Evolutionary conservation across 2,797 vertebrate genomes (phyloP), one percentile per base, ranked within the genome.

Genomic region (Oreonectes daqikongensis): DNA sequence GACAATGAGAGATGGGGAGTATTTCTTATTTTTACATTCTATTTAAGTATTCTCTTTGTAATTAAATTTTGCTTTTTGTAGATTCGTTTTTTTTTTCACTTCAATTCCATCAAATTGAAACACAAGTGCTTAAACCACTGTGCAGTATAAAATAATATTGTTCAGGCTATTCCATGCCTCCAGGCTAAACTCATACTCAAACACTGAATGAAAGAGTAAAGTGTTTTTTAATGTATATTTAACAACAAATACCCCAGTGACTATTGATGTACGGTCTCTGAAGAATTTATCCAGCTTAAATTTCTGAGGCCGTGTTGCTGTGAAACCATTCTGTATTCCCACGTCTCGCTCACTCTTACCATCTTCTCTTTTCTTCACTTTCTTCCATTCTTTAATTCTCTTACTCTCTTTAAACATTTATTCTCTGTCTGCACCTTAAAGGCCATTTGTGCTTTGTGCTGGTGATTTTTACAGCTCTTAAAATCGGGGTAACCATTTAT

Each of bases 191-290:
- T 94, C 92, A 93, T 90, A 90, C 91, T 91, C 92, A 90, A 93
- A 89, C 93, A 93, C 88, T 92, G 93, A 97, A 97, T 97, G 95
- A 96, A 98, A 98, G 95, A 94, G 91, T 93, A 94, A 95, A 96
- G 96, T 96, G 94, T 95, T 97, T 98, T 42, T 96, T 97, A 96
- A 98, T 98, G 96, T 97, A 98, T 98, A 97, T 98, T 97, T 99
- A 96, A 98, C 95, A 96, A 94, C 94, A 94, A 93, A 95, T 93
- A 92, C 94, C 94, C 94, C 92, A 89, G 93, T 94, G 94, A 96
- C 95, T 95, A 95, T 95, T 96, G 95, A 96, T 95, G 95, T 94
- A 92, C 92, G 91, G 90, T 95, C 95, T 95, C 95, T 88, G 86
- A 93, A 94, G 95, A 92, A 86, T 92, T 92, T 89, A 84, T 90